These are phyloP conservation scores for Chitala chitala DNA, from an alignment of 2,113 vertebrate species.

Conservation along the genomic window DNA sequence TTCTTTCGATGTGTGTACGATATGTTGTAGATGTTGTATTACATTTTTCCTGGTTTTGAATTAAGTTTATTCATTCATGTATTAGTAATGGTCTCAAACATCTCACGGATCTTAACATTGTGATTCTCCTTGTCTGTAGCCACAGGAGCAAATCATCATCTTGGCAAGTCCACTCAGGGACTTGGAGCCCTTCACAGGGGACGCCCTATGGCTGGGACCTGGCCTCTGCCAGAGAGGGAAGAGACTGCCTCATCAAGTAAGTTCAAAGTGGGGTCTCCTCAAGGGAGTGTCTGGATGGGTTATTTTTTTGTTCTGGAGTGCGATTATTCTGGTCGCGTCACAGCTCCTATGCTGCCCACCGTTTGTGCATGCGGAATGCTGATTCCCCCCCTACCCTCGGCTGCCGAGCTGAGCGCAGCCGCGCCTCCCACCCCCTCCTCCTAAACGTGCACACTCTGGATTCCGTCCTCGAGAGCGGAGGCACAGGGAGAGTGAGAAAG, in stretches of 20 bases:
- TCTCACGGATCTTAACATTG: background rate
- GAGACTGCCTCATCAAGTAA: conserved; percentile 92
- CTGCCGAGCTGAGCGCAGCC: conserved; percentile 52
- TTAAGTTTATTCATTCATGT: background rate
- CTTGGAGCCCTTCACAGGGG: conserved; percentile 83
- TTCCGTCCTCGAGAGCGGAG: conserved; percentile 40
- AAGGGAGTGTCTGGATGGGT: conserved; percentile 53
- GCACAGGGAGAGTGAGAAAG: background rate
- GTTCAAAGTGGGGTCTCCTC: conserved; percentile 42
- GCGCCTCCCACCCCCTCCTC: conserved; percentile 38
- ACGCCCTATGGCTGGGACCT: conserved; percentile 96
- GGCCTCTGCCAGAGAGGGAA: conserved; percentile 86
- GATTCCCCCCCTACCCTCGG: conserved; percentile 51
- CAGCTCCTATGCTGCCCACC: conserved; percentile 46
- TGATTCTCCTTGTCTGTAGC: conserved; percentile 53
- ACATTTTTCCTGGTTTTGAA: too few relatives aligned
- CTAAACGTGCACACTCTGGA: conserved; percentile 24
- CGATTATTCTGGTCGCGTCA: conserved; percentile 63
- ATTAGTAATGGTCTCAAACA: background rate
- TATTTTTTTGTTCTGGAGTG: conserved; percentile 42
- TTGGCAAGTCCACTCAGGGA: conserved; percentile 83
- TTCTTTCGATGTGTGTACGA: too few relatives aligned
- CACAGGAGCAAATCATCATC: conserved; percentile 88
- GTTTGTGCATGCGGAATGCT: conserved; percentile 61
- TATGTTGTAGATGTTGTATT: too few relatives aligned